phyloP scores from a whole-genome alignment of 35 echinoderm and acorn worm species.

The Apostichopus californicus region DNA sequence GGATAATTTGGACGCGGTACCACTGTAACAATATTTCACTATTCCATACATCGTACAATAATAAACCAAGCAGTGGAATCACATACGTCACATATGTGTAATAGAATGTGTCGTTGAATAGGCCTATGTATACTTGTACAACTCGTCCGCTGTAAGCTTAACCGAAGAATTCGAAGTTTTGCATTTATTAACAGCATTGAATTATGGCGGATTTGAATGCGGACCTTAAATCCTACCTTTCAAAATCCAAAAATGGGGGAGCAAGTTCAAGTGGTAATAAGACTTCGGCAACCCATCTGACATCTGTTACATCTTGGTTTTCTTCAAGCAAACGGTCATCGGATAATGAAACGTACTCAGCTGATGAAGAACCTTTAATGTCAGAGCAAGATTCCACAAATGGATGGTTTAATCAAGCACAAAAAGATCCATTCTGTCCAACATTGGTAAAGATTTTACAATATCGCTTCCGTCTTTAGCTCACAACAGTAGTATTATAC shows the following conservation, averaged over 20 bases:
- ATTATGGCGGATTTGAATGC: slow-evolving; percentile 72
- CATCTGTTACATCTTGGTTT: slow-evolving; percentile 78
- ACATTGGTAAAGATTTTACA: slow-evolving; percentile 65
- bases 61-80: too few species aligned
- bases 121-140: too few species aligned
- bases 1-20: too few species aligned
- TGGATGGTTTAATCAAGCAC: slow-evolving; percentile 93
- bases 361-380: slow-evolving; percentile 33
- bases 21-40: too few species aligned
- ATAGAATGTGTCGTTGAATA: too few species aligned
- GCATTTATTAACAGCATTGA: too few species aligned
- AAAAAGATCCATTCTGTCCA: slow-evolving; percentile 91
- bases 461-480: too few species aligned
- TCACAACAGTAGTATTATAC: not conserved
- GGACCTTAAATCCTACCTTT: slow-evolving; percentile 81
- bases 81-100: too few species aligned
- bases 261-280: not conserved
- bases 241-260: slow-evolving; percentile 56
- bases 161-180: too few species aligned
- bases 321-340: not conserved
- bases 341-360: not conserved
- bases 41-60: too few species aligned
- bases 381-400: slow-evolving; percentile 56
- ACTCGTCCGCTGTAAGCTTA: too few species aligned
- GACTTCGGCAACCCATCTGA: slow-evolving; percentile 19